phyloP scores from a whole-genome alignment of 2,113 vertebrate species.

The Aleadryas rufinucha region DNA sequence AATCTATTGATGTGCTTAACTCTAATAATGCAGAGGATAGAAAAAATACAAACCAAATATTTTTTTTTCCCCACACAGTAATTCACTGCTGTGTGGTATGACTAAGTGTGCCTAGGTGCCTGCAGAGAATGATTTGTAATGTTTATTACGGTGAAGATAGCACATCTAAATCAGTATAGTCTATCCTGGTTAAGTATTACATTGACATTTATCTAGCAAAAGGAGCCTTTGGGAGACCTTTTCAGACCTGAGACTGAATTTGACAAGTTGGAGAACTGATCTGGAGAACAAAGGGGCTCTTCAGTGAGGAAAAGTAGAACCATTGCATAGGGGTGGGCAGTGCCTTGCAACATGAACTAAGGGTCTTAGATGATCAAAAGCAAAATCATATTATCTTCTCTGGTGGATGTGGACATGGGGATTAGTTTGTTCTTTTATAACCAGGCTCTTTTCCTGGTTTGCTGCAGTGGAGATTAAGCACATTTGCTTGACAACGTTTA shows the following conservation, averaged over 20 bases:
- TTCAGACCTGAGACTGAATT: background rate
- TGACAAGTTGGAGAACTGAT: background rate
- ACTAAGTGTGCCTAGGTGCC: background rate
- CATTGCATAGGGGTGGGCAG: fast-evolving
- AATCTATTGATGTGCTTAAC: background rate
- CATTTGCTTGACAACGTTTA: background rate
- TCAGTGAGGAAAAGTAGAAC: background rate
- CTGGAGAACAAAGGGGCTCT: background rate
- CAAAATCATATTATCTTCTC: background rate
- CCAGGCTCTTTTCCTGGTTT: background rate
- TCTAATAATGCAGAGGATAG: background rate
- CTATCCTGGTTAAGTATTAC: background rate
- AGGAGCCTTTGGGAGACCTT: background rate
- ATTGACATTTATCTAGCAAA: background rate
- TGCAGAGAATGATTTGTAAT: background rate
- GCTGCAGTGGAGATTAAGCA: background rate
- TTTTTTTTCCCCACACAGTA: background rate
- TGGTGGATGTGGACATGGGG: background rate
- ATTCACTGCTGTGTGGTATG: background rate
- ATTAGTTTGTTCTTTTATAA: background rate
- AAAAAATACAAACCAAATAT: background rate
- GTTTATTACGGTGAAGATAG: background rate
- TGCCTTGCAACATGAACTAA: background rate
- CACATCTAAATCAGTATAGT: background rate
- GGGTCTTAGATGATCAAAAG: background rate